Evolutionary conservation across 2,113 vertebrate species (phyloP), one percentile per base, ranked within the genome.

Genomic region (Bujurquina vittata): DNA sequence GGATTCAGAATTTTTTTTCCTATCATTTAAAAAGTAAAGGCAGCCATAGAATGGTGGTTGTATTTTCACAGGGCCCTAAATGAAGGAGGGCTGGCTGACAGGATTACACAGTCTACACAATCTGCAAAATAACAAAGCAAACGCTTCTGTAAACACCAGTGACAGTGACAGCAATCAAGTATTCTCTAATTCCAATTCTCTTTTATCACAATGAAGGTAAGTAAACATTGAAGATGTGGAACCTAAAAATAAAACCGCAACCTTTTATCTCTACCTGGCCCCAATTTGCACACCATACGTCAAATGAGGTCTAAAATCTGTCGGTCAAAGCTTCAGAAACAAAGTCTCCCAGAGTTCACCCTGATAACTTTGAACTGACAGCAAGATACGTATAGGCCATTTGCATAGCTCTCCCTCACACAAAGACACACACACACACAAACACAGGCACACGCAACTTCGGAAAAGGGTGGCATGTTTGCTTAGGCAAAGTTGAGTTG

Each of bases 141-240:
- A 88, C 77, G 84, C 88, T 89, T 88, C 86, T 90, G 92, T 93
- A 94, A 94, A 93, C 92, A 89, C 88, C 82, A 91, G 65, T 88
- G 86, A 91, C 84, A 88, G 79, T 81, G 86, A 86, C 80, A 88
- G 87, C 88, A 84, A 91, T 89, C 87, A 89, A 88, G 89, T 90
- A 84, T 87, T 86, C 55, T 88, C 85, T 84, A 79, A 86, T 67
- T 86, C 77, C 78, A 35, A 60, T 73, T 76, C 59, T 77, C 84
- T 78, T 62, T 15, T n/a, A n/a, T 82, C 74, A 77, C 88, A 81
- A 88, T 62, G 7, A 80, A 83, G 62, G 83, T 46, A 83, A 93
- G 83, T 88, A 87, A 91, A 90, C 84, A 84, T 82, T 40, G 37
- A 90, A 61, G 67, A 76, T 23, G 8, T 29, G 52, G 81, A 67